Evolutionary conservation across 37 sponge, comb jelly and placozoan species (phyloP), one percentile per base, ranked within the genome.

Genomic region (Hexactinellida sp.): DNA sequence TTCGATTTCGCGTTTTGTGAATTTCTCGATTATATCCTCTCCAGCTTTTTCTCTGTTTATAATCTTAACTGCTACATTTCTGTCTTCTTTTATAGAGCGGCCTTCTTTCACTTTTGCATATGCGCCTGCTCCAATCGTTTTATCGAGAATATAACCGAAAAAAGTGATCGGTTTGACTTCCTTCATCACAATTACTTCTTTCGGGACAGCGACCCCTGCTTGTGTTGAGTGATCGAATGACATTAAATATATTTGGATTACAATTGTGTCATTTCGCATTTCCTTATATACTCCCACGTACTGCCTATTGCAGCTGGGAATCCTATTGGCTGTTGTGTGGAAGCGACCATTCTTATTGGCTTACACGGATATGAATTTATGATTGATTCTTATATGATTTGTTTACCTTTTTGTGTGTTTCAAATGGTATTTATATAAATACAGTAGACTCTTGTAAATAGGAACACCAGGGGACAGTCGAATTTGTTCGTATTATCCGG

Each of bases 51-150:
- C 90, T 87, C 88, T 94, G 84, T 90, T 84, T 36, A 97, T 87
- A 0, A 97, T 92, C 83, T 97, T 97, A 23, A 97, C 87, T 16
- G 97, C 97, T 19, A 97, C 94, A 63, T 23, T 10, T 7, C 3
- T 25, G 38, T 91, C 90, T 86, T 90, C 54, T 36, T 86, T 54
- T 37, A 89, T 36, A 38, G 91, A 52, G 24, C 87, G 90, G 71
- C 91, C 91, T 0, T 54, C 82, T 55, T 93, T 93, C 41, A 97
- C 98, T 89, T 97, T 97, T 36, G 90, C 98, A 85, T 97, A 97
- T 10, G 94, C 92, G 19, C 98, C 98, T 1, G 85, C 91, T 39
- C 98, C 98, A 1, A 94, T 82, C 0, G 95, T 92, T 37, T 87
- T 88, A 7, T 63, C 30, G 25, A 63, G 76, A 63, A 63, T n/a